Evolutionary conservation across 2,797 vertebrate genomes (phyloP), one percentile per base, ranked within the genome.

Genomic region (Takifugu ocellatus): DNA sequence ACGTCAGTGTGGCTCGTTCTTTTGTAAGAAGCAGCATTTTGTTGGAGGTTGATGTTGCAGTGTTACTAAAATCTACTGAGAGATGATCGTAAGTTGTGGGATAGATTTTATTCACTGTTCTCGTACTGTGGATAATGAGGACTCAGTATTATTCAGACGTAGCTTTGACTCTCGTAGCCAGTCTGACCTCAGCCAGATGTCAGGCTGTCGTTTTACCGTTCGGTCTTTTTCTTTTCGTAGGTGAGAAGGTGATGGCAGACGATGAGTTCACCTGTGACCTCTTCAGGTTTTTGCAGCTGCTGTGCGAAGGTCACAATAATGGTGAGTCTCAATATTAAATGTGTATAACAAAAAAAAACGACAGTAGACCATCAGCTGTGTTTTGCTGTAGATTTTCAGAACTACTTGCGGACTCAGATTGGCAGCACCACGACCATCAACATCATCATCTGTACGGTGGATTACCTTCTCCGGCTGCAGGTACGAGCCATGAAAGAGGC

Each of bases 241-340:
- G 95, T 87, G 96, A 98, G 86, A 98, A 98, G 79, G 96, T 98
- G 75, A 98, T 98, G 96, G 83, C 95, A 0, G 96, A 98, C 0
- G 96, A 98, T 11, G 94, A 96, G 69, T 98, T 98, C 78, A 98
- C 96, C 5, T 95, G 94, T 56, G 96, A 98, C 76, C 90, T 98
- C 31, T 98, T 98, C 83, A 92, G 96, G 10, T 95, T 98, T 77
- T 87, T 98, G 68, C 96, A 98, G 67, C 84, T 98, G 59, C 93
- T 98, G 53, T 98, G 96, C 58, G 96, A 98, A 74, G 96, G 96
- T 12, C 96, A 98, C 84, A 98, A 98, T 84, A 96, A 96, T 0
- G 96, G 96, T 98, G 79, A 72, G 89, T 55, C 46, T 17, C 21
- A 5, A 24, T 10, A 12, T 12, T 10, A 2, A 24, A 21, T 25